These are phyloP conservation scores for Zaprionus kolodkinae DNA, from an alignment of 1,140 invertebrate species.

Conservation along the genomic window DNA sequence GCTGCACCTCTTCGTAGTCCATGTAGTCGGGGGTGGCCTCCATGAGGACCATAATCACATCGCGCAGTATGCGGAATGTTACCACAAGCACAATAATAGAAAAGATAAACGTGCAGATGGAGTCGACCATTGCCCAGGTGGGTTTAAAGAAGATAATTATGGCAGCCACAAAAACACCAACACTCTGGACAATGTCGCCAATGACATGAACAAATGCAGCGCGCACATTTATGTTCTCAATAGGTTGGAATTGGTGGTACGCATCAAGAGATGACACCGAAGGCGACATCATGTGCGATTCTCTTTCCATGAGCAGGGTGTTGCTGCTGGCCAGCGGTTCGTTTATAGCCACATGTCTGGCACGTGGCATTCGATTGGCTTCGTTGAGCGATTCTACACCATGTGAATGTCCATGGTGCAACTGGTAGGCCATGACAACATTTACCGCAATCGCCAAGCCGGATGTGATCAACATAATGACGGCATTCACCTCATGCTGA, in stretches of 20 bases:
- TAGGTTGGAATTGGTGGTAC: neutral
- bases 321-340: neutral
- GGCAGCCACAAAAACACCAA: constrained; percentile 93
- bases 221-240: constrained; percentile 92
- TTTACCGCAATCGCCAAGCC: constrained; percentile 92
- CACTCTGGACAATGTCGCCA: constrained; percentile 94
- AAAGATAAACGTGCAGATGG: constrained; percentile 95
- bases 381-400: neutral
- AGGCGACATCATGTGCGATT: neutral
- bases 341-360: neutral
- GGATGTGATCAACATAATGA: constrained; percentile 94
- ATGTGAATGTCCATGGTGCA: constrained; percentile 85
- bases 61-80: constrained; percentile 90
- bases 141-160: constrained; percentile 89
- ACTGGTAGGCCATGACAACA: constrained; percentile 93
- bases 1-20: constrained; percentile 73
- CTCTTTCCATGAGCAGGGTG: neutral
- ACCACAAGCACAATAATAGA: constrained; percentile 92
- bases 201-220: constrained; percentile 96
- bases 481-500: constrained; percentile 91
- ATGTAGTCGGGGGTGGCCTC: constrained; percentile 92
- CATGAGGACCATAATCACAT: constrained; percentile 94
- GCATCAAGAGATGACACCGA: constrained; percentile 36
- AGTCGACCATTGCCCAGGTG: constrained; percentile 91
- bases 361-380: neutral